Evolutionary conservation across 2,113 vertebrate species (phyloP).

Genomic region (Bufo bufo): DNA sequence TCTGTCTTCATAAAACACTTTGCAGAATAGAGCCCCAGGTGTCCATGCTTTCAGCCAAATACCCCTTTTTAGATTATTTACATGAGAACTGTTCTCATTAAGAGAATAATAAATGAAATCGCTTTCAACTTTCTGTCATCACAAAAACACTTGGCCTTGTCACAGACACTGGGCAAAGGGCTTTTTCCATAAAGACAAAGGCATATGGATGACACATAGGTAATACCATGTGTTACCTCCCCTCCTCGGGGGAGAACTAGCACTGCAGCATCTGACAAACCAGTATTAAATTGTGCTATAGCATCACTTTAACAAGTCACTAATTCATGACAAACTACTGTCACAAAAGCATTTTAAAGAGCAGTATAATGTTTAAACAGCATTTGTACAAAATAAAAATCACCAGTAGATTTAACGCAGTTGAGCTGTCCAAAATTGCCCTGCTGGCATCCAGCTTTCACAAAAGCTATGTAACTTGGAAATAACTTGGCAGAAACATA

Average conservation of each 20-base stretch:
- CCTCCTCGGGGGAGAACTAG: background rate
- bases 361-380: background rate
- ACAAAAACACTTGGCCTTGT: conserved; percentile 59
- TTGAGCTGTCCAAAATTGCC: background rate
- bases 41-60: conserved; percentile 46
- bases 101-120: conserved; percentile 51
- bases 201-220: conserved; percentile 49
- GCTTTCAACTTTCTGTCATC: conserved; percentile 44
- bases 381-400: background rate
- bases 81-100: conserved; percentile 51
- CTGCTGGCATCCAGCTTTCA: too few species aligned
- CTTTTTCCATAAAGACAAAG: conserved; percentile 65
- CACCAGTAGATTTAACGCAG: background rate
- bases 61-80: conserved; percentile 52
- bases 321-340: background rate
- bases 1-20: conserved; percentile 44
- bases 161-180: conserved; percentile 54
- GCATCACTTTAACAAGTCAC: background rate
- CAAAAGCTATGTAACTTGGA: too few species aligned
- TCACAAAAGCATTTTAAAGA: background rate
- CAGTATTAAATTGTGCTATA: background rate
- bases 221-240: conserved; percentile 53
- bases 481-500: too few species aligned
- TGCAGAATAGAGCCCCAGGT: conserved; percentile 52
- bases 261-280: conserved; percentile 62